These are phyloP conservation scores for Turritopsis rubra DNA, from an alignment of 30 jellyfish, hydroid and myxozoan genomes.

Conservation along the genomic window DNA sequence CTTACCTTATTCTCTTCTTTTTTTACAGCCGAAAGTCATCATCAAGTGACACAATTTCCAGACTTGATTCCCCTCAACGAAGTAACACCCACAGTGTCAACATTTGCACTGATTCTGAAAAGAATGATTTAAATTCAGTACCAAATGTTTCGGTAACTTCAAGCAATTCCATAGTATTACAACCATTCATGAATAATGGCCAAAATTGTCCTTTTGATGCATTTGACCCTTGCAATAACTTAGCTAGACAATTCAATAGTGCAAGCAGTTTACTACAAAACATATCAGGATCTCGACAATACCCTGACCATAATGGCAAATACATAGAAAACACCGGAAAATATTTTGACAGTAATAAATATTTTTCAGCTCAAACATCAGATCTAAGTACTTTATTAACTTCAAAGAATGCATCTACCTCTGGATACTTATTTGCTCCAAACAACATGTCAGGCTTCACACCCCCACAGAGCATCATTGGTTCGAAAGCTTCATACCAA, in stretches of 20 bases:
- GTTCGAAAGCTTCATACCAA: conserved; percentile 30
- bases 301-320: conserved; percentile 16
- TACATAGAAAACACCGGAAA: conserved; percentile 16
- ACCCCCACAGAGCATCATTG: conserved; percentile 13
- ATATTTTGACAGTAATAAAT: conserved; percentile 3
- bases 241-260: conserved; percentile 34
- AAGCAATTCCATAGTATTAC: conserved; percentile 17
- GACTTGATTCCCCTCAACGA: not conserved
- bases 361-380: conserved; percentile 10
- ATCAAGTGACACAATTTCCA: conserved; percentile 8
- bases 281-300: conserved; percentile 19
- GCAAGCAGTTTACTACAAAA: conserved; percentile 37
- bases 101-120: not conserved
- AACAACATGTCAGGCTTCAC: conserved; percentile 18
- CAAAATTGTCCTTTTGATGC: conserved; percentile 22
- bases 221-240: conserved; percentile 16
- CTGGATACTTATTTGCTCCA: conserved; percentile 20
- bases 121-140: not conserved
- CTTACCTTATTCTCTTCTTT: not conserved
- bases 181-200: conserved; percentile 4
- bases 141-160: conserved; percentile 24
- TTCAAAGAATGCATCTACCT: conserved; percentile 5
- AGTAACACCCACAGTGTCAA: not conserved
- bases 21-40: conserved; percentile 1
- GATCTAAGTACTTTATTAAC: not conserved